Evolutionary conservation across 2,797 vertebrate genomes (phyloP).

Genomic region (Amblyopsis hoosieri): DNA sequence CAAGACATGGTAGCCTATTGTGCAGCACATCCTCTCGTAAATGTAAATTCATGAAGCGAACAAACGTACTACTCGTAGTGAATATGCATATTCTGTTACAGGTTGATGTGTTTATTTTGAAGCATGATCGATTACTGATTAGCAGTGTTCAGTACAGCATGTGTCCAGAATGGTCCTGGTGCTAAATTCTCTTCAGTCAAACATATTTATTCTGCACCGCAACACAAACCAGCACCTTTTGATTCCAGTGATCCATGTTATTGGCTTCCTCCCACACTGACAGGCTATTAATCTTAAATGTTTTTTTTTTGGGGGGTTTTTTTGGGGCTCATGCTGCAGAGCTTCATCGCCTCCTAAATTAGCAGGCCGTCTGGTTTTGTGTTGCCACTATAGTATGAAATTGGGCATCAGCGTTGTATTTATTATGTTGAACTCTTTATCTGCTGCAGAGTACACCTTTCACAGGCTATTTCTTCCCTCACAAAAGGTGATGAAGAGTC

Average conservation of each 20-base stretch:
- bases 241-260: constrained; percentile 80
- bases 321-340: constrained; percentile 29
- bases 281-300: constrained; percentile 77
- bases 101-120: constrained; percentile 22
- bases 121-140: constrained; percentile 36
- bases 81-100: constrained; percentile 9
- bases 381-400: constrained; percentile 64
- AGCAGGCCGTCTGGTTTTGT: constrained; percentile 46
- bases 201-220: constrained; percentile 64
- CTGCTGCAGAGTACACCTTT: constrained; percentile 36
- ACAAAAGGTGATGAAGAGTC: constrained; percentile 49
- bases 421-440: constrained; percentile 62
- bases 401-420: constrained; percentile 62
- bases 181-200: constrained; percentile 44
- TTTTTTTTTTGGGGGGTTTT: constrained; percentile 33
- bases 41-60: no score
- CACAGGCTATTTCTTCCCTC: constrained; percentile 32
- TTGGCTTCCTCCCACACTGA: constrained; percentile 73
- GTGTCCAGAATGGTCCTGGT: constrained; percentile 18
- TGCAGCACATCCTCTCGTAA: no score
- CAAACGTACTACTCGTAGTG: no score
- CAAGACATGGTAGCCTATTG: no score
- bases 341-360: constrained; percentile 56
- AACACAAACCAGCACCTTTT: constrained; percentile 68
- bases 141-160: constrained; percentile 30